Conservation (phyloP, 2,888 invertebrate species). For the Platycheirus rosarum region DNA sequence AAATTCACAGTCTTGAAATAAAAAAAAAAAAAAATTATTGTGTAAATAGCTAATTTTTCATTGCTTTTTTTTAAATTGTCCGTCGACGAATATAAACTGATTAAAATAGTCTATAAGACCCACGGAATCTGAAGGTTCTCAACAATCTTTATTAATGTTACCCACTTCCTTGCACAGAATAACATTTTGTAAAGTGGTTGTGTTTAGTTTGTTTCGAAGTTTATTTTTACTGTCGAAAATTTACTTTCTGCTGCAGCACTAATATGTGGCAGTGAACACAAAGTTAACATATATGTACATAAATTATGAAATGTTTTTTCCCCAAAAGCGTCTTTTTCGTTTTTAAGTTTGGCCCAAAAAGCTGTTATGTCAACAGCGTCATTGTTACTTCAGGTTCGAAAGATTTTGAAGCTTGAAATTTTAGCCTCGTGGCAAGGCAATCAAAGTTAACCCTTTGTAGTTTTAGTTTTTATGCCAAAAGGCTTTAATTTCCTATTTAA, state of each 20-base stretch:
- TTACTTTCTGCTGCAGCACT: conserved; percentile 10
- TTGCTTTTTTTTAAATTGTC: no score
- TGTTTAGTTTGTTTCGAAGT: conserved; percentile 9
- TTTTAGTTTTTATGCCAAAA: conserved; percentile 12
- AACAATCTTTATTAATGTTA: conserved; percentile 12
- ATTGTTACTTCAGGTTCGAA: no score
- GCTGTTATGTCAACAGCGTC: conserved; percentile 17
- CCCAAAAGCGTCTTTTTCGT: conserved; percentile 18
- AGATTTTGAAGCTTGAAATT: no score
- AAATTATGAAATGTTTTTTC: conserved; percentile 23
- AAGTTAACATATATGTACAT: conserved; percentile 19
- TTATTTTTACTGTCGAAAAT: conserved; percentile 14
- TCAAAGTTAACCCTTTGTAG: no score
- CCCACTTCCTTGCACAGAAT: conserved; percentile 21
- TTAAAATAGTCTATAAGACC: background rate
- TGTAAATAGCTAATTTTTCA: no score
- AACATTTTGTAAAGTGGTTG: conserved; percentile 21
- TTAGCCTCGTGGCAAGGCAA: no score
- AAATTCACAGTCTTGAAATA: no score
- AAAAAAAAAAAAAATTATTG: no score
- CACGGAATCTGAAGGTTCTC: background rate
- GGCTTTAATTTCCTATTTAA: background rate
- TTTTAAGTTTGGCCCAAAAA: conserved; percentile 11
- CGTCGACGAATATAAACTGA: conserved; percentile 3
- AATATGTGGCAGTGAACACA: conserved; percentile 18